phyloP scores from a whole-genome alignment of 2,888 invertebrate genomes.

The Harmothoe impar region DNA sequence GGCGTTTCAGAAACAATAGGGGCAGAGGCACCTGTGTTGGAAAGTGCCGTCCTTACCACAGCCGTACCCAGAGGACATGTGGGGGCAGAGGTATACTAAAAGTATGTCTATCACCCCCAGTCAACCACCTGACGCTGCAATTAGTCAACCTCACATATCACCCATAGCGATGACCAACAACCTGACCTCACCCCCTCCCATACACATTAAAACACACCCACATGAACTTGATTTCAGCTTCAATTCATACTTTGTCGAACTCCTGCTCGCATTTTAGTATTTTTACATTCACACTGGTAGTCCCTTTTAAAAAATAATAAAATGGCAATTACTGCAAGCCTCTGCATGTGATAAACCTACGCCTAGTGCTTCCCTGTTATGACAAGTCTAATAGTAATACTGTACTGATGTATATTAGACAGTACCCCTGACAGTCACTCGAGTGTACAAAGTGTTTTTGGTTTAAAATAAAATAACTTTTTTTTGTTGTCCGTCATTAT shows the following conservation, averaged over 20 bases:
- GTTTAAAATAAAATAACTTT: no score
- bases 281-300: neutral
- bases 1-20: constrained; percentile 9
- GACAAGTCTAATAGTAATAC: no score
- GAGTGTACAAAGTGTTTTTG: no score
- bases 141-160: no score
- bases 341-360: no score
- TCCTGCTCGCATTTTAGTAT: neutral
- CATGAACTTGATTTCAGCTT: neutral
- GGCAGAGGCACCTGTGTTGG: neutral
- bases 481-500: no score
- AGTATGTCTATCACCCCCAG: no score
- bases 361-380: no score
- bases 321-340: no score
- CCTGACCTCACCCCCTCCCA: neutral
- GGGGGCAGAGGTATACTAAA: neutral
- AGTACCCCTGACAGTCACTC: no score
- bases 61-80: neutral
- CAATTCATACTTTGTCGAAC: neutral
- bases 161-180: neutral
- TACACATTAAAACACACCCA: neutral
- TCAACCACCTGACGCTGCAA: neutral
- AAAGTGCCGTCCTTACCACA: neutral
- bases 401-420: no score
- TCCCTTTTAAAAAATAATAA: neutral